Evolutionary conservation across 2,888 invertebrate genomes (phyloP).

Genomic region (Protula sp.): DNA sequence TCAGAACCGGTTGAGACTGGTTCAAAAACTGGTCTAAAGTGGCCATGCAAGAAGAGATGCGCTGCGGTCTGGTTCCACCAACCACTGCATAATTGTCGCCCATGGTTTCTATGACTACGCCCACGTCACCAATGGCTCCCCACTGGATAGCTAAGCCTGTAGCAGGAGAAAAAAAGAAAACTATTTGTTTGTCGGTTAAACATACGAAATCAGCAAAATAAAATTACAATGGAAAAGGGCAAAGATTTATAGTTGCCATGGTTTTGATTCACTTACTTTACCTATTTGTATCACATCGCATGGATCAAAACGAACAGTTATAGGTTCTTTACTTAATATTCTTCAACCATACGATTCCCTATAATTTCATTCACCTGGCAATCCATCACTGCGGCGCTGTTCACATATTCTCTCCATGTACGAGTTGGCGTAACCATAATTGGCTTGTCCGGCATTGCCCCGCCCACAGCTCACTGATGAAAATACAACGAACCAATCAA

Average conservation of each 20-base stretch:
- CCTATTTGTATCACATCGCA: too few relatives aligned
- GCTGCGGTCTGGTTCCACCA: slow-evolving; percentile 92
- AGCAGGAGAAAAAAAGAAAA: too few relatives aligned
- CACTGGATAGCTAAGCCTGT: slow-evolving; percentile 83
- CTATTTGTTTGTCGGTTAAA: background rate
- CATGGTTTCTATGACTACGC: slow-evolving; percentile 82
- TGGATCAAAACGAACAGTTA: too few relatives aligned
- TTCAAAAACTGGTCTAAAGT: slow-evolving; percentile 86
- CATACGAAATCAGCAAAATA: background rate
- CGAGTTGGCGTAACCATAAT: slow-evolving; percentile 95
- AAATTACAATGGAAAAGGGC: too few relatives aligned
- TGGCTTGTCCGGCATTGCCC: slow-evolving; percentile 93
- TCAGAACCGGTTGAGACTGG: slow-evolving; percentile 61
- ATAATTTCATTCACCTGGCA: slow-evolving; percentile 60
- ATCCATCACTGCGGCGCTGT: slow-evolving; percentile 72
- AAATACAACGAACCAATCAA: slow-evolving; percentile 90
- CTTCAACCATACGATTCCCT: too few relatives aligned
- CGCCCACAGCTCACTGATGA: slow-evolving; percentile 95
- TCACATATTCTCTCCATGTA: slow-evolving; percentile 95
- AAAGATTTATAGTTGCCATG: too few relatives aligned
- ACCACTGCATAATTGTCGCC: slow-evolving; percentile 82
- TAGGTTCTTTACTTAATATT: too few relatives aligned
- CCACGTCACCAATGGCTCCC: slow-evolving; percentile 98
- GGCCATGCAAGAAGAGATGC: slow-evolving; percentile 85
- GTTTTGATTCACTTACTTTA: too few relatives aligned